A percentile compares a stretch with the other conserved stretches of the same genome.
Evolutionary conservation across 2,888 invertebrate genomes (phyloP).

Genomic region (Micropterix aruncella): DNA sequence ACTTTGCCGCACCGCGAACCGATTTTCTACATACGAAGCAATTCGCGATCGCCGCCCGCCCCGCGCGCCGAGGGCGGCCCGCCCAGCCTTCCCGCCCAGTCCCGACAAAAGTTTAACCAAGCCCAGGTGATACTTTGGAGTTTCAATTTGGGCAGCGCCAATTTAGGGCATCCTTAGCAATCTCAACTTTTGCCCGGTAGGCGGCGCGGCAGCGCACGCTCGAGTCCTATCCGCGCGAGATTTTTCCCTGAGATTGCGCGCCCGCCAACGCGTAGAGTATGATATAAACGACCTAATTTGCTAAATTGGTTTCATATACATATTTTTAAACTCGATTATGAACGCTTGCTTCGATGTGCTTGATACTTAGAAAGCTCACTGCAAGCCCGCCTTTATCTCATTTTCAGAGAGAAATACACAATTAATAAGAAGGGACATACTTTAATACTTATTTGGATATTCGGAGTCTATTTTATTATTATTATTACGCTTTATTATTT

Average conservation of each 20-base stretch:
- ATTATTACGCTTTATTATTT: no score
- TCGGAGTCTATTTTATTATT: no score
- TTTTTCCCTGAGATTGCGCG: neutral
- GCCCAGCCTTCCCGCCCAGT: neutral
- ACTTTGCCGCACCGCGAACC: slow-evolving; percentile 26
- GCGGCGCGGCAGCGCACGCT: neutral
- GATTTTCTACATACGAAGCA: slow-evolving; percentile 13
- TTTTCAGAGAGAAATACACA: no score
- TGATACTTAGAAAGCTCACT: no score
- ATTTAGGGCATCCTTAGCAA: neutral
- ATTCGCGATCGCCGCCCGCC: slow-evolving; percentile 11
- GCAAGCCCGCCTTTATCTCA: no score
- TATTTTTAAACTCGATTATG: no score
- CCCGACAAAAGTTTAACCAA: neutral
- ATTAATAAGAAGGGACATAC: no score
- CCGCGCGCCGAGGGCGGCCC: neutral
- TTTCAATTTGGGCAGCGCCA: neutral
- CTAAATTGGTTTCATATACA: no score
- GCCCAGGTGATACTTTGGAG: neutral
- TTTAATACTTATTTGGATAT: no score
- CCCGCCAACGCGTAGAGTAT: no score
- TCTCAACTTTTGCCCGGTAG: neutral
- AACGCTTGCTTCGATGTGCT: no score
- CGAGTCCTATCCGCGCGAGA: neutral
- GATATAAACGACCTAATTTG: no score